A percentile compares a stretch with the other conserved stretches of the same genome.
Conservation (phyloP, 2,888 invertebrate species). For the Drosophila mimica region DNA sequence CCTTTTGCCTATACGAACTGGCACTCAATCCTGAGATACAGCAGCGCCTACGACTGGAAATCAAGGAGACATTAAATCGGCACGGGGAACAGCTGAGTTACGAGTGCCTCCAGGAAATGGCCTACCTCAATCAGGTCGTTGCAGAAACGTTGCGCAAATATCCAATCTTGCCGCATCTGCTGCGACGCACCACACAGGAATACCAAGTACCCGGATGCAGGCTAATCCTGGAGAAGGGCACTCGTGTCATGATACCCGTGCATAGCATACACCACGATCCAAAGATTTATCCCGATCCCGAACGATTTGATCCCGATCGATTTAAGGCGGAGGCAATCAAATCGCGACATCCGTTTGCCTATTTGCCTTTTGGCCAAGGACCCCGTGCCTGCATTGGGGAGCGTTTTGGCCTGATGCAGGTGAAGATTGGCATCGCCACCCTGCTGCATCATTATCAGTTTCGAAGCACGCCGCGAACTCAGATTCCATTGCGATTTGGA, state of each 20-base stretch:
- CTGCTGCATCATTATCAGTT: conserved; percentile 46
- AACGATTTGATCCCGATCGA: conserved; percentile 87
- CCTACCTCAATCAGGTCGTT: conserved; percentile 85
- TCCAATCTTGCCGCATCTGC: conserved; percentile 86
- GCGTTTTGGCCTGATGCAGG: conserved; percentile 81
- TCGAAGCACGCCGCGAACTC: conserved; percentile 12
- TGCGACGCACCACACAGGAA: conserved; percentile 85
- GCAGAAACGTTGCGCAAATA: conserved; percentile 86
- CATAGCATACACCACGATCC: conserved; percentile 87
- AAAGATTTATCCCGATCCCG: conserved; percentile 86
- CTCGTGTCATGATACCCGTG: conserved; percentile 59
- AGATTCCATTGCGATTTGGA: conserved; percentile 36
- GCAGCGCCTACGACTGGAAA: conserved; percentile 84
- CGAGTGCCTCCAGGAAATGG: conserved; percentile 85
- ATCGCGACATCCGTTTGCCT: conserved; percentile 83
- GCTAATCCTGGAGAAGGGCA: conserved; percentile 84
- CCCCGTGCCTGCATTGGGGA: conserved; percentile 82
- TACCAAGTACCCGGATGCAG: conserved; percentile 85
- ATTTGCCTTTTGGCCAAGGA: conserved; percentile 82
- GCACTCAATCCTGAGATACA: conserved; percentile 85
- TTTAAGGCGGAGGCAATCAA: conserved; percentile 86
- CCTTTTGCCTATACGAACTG: conserved; percentile 86
- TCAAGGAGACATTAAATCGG: conserved; percentile 79
- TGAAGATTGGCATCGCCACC: conserved; percentile 71
- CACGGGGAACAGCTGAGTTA: conserved; percentile 84